Conservation (phyloP, 2,888 invertebrate genomes). For the Pyrrhia umbra region DNA sequence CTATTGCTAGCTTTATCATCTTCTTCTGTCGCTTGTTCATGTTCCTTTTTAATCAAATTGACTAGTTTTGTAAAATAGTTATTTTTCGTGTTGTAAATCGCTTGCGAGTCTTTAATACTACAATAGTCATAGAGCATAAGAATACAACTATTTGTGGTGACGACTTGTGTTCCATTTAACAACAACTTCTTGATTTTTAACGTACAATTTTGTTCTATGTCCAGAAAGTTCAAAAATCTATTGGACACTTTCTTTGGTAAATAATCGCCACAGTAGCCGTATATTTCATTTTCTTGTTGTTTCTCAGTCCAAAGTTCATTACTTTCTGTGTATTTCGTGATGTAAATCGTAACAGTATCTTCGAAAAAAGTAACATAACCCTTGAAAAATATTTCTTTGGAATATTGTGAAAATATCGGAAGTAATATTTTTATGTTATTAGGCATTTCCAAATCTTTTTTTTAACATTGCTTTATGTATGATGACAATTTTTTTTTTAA, state of each 20-base stretch:
- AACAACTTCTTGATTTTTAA: slow-evolving; percentile 68
- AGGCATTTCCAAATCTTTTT: slow-evolving; percentile 38
- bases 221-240: slow-evolving; percentile 64
- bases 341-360: slow-evolving; percentile 69
- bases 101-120: slow-evolving; percentile 79
- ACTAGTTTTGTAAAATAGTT: slow-evolving; percentile 77
- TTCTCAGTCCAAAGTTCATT: slow-evolving; percentile 53
- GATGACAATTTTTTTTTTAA: neutral
- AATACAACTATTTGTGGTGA: slow-evolving; percentile 68
- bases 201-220: slow-evolving; percentile 59
- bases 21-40: slow-evolving; percentile 39
- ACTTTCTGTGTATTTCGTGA: slow-evolving; percentile 71
- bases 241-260: slow-evolving; percentile 40
- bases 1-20: slow-evolving; percentile 51
- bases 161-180: slow-evolving; percentile 67
- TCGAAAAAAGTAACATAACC: slow-evolving; percentile 69
- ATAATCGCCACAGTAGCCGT: slow-evolving; percentile 69
- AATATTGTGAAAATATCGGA: slow-evolving; percentile 65
- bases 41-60: slow-evolving; percentile 70
- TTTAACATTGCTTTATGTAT: neutral
- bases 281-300: slow-evolving; percentile 64
- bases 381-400: slow-evolving; percentile 70
- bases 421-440: slow-evolving; percentile 71
- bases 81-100: slow-evolving; percentile 69
- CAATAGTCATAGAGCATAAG: slow-evolving; percentile 80